Evolutionary conservation across 1,140 invertebrate species (phyloP), one percentile per base, ranked within the genome.

Genomic region (Panagrolaimus sp.): DNA sequence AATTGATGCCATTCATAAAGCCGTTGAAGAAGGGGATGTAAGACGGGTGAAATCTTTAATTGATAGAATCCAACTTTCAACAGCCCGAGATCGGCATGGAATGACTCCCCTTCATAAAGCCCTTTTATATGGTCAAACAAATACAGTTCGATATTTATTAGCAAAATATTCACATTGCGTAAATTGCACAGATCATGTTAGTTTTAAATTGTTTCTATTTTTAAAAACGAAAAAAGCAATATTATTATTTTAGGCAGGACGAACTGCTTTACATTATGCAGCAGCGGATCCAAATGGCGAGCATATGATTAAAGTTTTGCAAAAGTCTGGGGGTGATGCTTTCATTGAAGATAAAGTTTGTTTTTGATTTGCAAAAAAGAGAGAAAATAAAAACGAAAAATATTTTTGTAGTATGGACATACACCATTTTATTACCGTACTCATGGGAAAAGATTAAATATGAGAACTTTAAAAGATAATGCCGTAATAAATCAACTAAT

Each of bases 81-180:
- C 92, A 46, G 91, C 91, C 3, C 88, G 90, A 74, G 91, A 94
- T 71, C 66, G 71, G 48, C 69, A 83, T 62, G 80, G 79, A 76
- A 76, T 83, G 92, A 94, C 93, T 0, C 90, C 93, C 2, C 85
- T 97, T 44, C 94, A 98, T 84, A 93, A 94, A 66, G 93, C 93
- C 14, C 90, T 91, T 0, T 87, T 95, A 68, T 83, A 82, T 58
- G 80, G 80, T 17, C 80, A 82, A 68, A 82, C 80, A n/a, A 83
- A 83, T 66, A 82, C 80, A 28, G 81, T 82, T 9, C 86, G 88
- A 67, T 93, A 88, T 86, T 85, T 93, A 0, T 85, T 90, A 4
- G 85, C 88, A 28, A 89, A 89, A 79, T 91, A 89, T 84, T 90
- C 90, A 0, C 85, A 88, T 48, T 87, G 88, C 0, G 86, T 90